phyloP scores from a whole-genome alignment of 1,140 invertebrate genomes.

The Samia ricini region DNA sequence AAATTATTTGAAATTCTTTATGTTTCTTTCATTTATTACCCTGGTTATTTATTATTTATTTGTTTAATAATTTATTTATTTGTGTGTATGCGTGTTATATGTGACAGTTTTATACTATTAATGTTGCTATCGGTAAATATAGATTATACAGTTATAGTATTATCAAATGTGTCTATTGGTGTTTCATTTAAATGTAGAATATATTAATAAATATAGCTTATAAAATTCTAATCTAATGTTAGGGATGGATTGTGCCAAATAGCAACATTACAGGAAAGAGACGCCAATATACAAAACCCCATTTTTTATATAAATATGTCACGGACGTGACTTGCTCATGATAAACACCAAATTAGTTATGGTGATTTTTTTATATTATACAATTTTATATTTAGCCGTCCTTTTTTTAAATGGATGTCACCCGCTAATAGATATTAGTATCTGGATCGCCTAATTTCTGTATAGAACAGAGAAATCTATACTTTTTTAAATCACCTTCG shows the following conservation, averaged over 20 bases:
- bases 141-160: slow-evolving; percentile 18
- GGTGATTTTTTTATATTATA: slow-evolving; percentile 14
- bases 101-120: slow-evolving; percentile 55
- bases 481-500: neutral
- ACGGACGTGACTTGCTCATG: slow-evolving; percentile 26
- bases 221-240: slow-evolving; percentile 33
- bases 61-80: neutral
- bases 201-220: slow-evolving; percentile 39
- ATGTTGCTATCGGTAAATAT: slow-evolving; percentile 35
- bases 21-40: slow-evolving; percentile 24
- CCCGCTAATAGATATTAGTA: neutral
- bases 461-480: neutral
- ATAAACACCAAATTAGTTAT: slow-evolving; percentile 30
- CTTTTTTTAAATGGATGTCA: slow-evolving; percentile 14
- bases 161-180: slow-evolving; percentile 52
- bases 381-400: slow-evolving; percentile 22
- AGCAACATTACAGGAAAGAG: slow-evolving; percentile 57
- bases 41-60: slow-evolving; percentile 1
- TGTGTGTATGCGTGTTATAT: slow-evolving; percentile 55
- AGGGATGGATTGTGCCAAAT: slow-evolving; percentile 57
- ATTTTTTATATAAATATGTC: slow-evolving; percentile 14
- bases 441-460: neutral
- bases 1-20: slow-evolving; percentile 52
- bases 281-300: slow-evolving; percentile 48
- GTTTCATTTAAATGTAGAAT: slow-evolving; percentile 46